Conservation (phyloP, 2,888 invertebrate genomes). For the Caradrina clavipalpis region DNA sequence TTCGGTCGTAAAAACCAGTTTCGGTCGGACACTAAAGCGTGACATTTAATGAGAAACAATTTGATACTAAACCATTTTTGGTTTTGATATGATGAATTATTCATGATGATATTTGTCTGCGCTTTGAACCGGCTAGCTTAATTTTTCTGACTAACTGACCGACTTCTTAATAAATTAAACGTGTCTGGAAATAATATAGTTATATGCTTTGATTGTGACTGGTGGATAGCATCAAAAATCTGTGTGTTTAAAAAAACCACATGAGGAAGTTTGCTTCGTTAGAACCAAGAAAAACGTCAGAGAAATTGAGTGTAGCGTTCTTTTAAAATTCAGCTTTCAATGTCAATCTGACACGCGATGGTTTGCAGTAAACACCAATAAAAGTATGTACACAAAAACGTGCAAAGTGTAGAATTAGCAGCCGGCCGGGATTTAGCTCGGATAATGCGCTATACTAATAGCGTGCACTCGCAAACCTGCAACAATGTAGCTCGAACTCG, state of each 20-base stretch:
- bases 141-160: background rate
- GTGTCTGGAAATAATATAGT: too few species aligned
- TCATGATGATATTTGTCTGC: too few species aligned
- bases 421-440: slow-evolving; percentile 35
- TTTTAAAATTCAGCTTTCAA: slow-evolving; percentile 31
- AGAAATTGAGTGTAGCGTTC: background rate
- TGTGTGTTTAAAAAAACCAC: background rate
- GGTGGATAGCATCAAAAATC: too few species aligned
- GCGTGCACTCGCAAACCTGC: slow-evolving; percentile 53
- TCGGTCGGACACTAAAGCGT: too few species aligned
- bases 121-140: background rate
- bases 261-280: background rate
- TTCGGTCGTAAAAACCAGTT: too few species aligned
- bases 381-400: slow-evolving; percentile 42
- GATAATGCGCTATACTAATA: slow-evolving; percentile 51
- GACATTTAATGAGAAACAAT: background rate
- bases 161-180: too few species aligned
- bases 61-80: background rate
- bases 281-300: background rate
- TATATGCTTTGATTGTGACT: too few species aligned
- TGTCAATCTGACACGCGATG: slow-evolving; percentile 57
- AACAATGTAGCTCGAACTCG: slow-evolving; percentile 55
- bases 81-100: background rate
- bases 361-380: slow-evolving; percentile 22
- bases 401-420: slow-evolving; percentile 53